Evolutionary conservation across 2,797 vertebrate genomes (phyloP), one percentile per base, ranked within the genome.

Genomic region (Ispidina lecontei): DNA sequence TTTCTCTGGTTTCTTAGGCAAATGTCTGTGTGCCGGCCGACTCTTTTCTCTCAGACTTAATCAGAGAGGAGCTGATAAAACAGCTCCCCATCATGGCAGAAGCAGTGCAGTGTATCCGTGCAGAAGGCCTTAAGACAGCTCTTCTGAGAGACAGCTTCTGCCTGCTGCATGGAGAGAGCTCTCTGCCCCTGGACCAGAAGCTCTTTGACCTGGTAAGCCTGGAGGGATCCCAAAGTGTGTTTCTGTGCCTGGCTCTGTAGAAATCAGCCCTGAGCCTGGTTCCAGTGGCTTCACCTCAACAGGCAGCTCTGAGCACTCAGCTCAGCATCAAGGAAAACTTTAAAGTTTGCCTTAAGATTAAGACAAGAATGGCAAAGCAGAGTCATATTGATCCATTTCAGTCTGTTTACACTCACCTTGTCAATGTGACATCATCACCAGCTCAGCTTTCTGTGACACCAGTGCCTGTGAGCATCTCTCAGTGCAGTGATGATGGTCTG

Each of bases 151-250:
- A 97, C 95, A 97, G 78, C 89, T 97, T 97, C 91, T 97, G 91
- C 78, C 91, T 97, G 80, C 76, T 87, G 35, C 91, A 54, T 6
- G 97, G 96, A 83, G 92, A 93, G 84, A 96, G 95, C 33, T 97
- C 96, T 91, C 94, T 98, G 76, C 97, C 98, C 25, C 82, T 97
- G 26, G 96, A 98, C 69, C 97, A 44, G 22, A 91, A 88, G 46
- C 96, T 96, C 83, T 98, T 98, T 87, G 97, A 98, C 63, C 98
- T 98, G 97, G 98, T 98, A 92, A 97, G 98, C 63, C 58, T 25
- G 17, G 33, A 19, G 25, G 52, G 60, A 39, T 56, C 65, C 37
- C 35, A n/a, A 17, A 47, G 46, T 4, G 31, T 37, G 7, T 39
- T 43, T 79, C 62, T 83, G 65, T 19, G 28, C 23, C 37, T 64